These are phyloP conservation scores for Homarus gammarus DNA, from an alignment of 2,888 invertebrate species.

Conservation along the genomic window DNA sequence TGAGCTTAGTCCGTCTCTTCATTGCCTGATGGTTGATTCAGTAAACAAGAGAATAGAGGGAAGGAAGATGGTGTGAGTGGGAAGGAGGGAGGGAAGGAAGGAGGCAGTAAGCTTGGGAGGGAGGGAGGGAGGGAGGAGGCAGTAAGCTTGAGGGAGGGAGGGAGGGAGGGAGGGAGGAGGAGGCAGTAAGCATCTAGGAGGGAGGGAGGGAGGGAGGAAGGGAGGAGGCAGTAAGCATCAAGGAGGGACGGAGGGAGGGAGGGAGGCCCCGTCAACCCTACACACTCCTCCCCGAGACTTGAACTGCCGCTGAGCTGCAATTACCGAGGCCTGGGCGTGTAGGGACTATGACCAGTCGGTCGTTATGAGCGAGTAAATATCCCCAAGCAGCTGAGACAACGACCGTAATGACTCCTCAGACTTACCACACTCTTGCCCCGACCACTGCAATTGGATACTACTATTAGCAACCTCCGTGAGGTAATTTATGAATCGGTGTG, in stretches of 20 bases:
- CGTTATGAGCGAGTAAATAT: background rate
- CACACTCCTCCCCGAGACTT: background rate
- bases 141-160: too few species aligned
- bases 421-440: conserved; percentile 4
- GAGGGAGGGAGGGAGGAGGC: too few species aligned
- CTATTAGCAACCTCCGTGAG: conserved; percentile 56
- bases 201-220: background rate
- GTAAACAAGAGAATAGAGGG: too few species aligned
- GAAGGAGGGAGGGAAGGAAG: background rate
- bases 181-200: background rate
- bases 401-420: background rate
- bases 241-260: background rate
- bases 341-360: background rate
- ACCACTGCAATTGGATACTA: conserved; percentile 61
- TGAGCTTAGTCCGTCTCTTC: too few species aligned
- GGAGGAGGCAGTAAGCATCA: background rate
- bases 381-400: background rate
- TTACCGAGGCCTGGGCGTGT: conserved; percentile 17
- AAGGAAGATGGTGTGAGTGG: too few species aligned
- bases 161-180: background rate
- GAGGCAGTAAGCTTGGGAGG: background rate
- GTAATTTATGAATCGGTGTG: conserved; percentile 67
- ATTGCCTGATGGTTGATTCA: too few species aligned
- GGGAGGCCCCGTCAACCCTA: background rate
- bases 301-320: conserved; percentile 69